Evolutionary conservation across 2,888 invertebrate genomes (phyloP), one percentile per base, ranked within the genome.

Genomic region (Orthosia cruda): DNA sequence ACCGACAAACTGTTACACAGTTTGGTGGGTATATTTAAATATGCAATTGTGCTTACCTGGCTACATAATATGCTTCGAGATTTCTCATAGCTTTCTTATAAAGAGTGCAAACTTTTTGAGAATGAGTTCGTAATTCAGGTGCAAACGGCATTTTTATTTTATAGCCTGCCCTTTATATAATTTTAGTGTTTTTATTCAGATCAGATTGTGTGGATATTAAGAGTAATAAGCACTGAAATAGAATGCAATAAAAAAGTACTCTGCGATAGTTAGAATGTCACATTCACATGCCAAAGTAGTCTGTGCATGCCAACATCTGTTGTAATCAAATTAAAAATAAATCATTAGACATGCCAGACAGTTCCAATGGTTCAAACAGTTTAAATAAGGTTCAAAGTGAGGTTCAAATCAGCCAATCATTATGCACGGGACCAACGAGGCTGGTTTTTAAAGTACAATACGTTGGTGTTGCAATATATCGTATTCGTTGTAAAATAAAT

Each of bases 51-150:
- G 12, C 70, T 92, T 94, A 98, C 98, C 97, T 97, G 55, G 94
- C 92, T 67, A 95, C 92, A 82, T 97, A 95, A 94, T 97, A 97
- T 5, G 97, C 93, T 92, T 98, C 98, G 20, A 98, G 84, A 85
- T 97, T 97, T 71, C 98, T 97, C 68, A 98, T 83, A 1, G 98
- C 97, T 83, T 96, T 96, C 94, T 99, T 99, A 89, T 99, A 99
- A 2, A 99, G 96, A 67, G 97, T 97, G 87, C 98, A 98, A 0
- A 99, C 98, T 95, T 97, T 98, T 91, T 97, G 97, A 58, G 97
- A 95, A 92, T 99, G 98, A 12, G 97, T 92, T 66, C 90, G 90
- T 68, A 96, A 81, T 84, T 95, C 95, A 0, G 94, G 92, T 16
- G 94, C 92, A 82, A 91, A 94, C 9, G 89, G 84, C 94, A 94